Evolutionary conservation across 2,113 vertebrate genomes (phyloP).

Genomic region (Cygnus atratus): DNA sequence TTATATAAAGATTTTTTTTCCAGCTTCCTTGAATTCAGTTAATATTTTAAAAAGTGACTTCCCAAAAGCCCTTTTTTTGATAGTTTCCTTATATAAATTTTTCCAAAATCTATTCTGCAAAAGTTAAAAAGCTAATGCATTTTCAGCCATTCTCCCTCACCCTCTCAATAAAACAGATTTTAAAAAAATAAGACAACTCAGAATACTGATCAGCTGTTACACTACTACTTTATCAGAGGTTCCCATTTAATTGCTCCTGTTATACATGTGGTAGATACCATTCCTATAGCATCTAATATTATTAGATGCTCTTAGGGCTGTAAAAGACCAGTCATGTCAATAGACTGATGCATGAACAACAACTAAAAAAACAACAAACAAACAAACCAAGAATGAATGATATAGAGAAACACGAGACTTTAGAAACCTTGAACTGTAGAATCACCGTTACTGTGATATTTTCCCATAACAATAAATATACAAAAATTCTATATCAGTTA

Average conservation of each 20-base stretch:
- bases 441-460: conserved; percentile 19
- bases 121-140: conserved; percentile 57
- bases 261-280: not conserved
- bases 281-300: not conserved
- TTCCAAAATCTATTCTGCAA: conserved; percentile 58
- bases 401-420: not conserved
- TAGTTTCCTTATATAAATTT: conserved; percentile 46
- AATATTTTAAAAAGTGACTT: conserved; percentile 48
- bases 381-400: not conserved
- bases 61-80: conserved; percentile 29
- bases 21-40: conserved; percentile 23
- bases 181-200: conserved; percentile 59
- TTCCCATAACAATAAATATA: not conserved
- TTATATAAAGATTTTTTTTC: conserved; percentile 43
- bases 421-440: not conserved
- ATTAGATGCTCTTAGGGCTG: not conserved
- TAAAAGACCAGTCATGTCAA: not conserved
- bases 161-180: conserved; percentile 58
- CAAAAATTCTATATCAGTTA: not conserved
- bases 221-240: conserved; percentile 31
- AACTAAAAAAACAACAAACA: not conserved
- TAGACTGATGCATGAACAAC: not conserved
- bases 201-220: conserved; percentile 58
- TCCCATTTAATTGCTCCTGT: not conserved
- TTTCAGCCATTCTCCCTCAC: conserved; percentile 44